Percentiles rank a stretch among this genome's conserved stretches.
Conservation (phyloP, 1,140 invertebrate species). For the Drosophila ercepeae region DNA sequence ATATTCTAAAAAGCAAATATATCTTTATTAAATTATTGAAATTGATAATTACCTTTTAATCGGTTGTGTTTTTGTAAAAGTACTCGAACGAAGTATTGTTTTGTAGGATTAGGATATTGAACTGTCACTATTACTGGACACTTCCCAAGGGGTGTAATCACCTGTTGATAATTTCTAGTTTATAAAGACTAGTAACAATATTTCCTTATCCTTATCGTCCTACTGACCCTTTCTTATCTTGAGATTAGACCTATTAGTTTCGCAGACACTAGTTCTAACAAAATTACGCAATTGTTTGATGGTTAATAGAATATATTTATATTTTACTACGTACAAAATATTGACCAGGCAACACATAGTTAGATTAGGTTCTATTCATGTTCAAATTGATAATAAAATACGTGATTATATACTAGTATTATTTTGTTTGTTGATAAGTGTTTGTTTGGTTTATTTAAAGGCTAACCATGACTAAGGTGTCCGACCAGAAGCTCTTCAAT, state of each 20-base stretch:
- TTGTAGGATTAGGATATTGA: neutral
- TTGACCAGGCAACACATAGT: neutral
- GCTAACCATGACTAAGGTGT: conserved; percentile 17
- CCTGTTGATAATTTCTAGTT: too few relatives aligned
- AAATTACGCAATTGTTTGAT: too few relatives aligned
- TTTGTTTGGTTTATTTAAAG: neutral
- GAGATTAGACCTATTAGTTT: neutral
- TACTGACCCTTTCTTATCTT: neutral
- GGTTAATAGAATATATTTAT: too few relatives aligned
- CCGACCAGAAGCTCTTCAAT: conserved; percentile 1
- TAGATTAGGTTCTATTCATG: too few relatives aligned
- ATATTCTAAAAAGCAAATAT: neutral
- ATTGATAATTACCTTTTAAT: neutral
- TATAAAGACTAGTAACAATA: too few relatives aligned
- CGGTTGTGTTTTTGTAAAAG: too few relatives aligned
- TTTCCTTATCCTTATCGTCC: neutral
- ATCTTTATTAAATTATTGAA: neutral
- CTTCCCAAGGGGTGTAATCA: neutral
- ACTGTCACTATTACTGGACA: neutral
- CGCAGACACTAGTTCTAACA: too few relatives aligned
- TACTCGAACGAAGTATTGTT: too few relatives aligned
- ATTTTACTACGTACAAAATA: neutral
- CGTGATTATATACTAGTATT: neutral
- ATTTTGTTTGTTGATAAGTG: conserved; percentile 10
- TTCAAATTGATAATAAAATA: neutral